These are phyloP conservation scores for Erythrolamprus reginae DNA, from an alignment of 2,113 vertebrate genomes.

Conservation along the genomic window DNA sequence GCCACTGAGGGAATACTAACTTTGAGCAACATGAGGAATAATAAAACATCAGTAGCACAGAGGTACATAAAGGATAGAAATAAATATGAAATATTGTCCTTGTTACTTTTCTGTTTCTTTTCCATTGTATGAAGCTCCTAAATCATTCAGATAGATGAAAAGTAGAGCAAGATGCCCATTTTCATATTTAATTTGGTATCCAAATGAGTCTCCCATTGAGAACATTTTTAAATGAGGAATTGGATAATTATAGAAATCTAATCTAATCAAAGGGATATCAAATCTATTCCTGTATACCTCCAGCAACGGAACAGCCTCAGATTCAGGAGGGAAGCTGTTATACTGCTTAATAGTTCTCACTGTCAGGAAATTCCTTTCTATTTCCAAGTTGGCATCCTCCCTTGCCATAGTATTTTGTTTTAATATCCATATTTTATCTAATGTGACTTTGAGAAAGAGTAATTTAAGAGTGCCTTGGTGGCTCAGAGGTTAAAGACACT, in stretches of 20 bases:
- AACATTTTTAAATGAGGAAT: neutral
- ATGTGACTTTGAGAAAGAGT: neutral
- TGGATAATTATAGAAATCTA: neutral
- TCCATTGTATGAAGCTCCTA: neutral
- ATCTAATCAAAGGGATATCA: neutral
- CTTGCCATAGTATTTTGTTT: neutral
- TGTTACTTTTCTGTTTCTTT: neutral
- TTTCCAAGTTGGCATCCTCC: too few relatives aligned
- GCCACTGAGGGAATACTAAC: neutral
- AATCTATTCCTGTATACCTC: too few relatives aligned
- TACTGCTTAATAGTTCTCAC: too few relatives aligned
- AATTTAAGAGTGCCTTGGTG: rapidly evolving
- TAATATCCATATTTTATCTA: neutral
- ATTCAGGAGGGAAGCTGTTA: too few relatives aligned
- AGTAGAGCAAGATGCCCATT: neutral
- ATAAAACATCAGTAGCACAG: neutral
- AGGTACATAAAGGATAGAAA: neutral
- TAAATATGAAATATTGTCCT: neutral
- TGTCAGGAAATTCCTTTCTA: too few relatives aligned
- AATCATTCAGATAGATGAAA: neutral
- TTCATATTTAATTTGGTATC: neutral
- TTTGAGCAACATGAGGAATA: neutral
- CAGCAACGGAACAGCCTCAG: too few relatives aligned
- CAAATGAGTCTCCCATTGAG: neutral
- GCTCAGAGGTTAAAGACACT: too few relatives aligned